Base-by-base conservation (phyloP, 1,140 invertebrate genomes). In the Tetragnatha versicolor region DNA sequence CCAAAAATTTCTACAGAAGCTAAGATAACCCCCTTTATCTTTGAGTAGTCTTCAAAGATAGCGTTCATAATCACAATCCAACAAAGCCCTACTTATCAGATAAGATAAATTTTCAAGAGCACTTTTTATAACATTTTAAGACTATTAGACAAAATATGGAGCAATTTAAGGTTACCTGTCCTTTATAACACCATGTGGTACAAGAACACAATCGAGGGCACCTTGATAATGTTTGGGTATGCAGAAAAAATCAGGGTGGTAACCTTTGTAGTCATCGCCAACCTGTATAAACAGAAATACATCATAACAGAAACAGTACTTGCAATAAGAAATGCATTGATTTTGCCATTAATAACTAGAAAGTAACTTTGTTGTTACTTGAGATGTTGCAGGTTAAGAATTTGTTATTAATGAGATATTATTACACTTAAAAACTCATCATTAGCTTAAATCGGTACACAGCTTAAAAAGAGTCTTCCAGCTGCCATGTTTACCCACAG, bases 141-240 rank as follows among this genome's bases (percentile, higher is more conserved):
- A n/a, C n/a, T n/a, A n/a, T n/a, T n/a, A n/a, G n/a, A n/a, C n/a
- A n/a, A n/a, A n/a, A n/a, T n/a, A n/a, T n/a, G n/a, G n/a, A n/a
- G n/a, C n/a, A n/a, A n/a, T n/a, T n/a, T n/a, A n/a, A n/a, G n/a
- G n/a, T 9, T 61, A 80, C 79, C 88, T 86, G 83, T 89, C 89
- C 73, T 85, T 84, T 63, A 90, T 88, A 2, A 90, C 82, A 14
- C 89, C 89, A 81, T 86, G 85, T 9, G 89, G 89, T 45, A 90
- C 87, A 27, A 90, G 81, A 22, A 90, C 85, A 68, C 86, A 84
- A 51, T 89, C 86, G n/a, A 90, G 76, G 81, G 89, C 87, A 14
- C 87, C 85, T 76, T 88, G 85, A 83, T 90, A 91, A 83, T 89
- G 89, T 76, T 86, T 85, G 2, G 89, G 89, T 22, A 90, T 84